These are phyloP conservation scores for Cyanoderma ruficeps DNA, from an alignment of 2,113 vertebrate species.

Conservation along the genomic window DNA sequence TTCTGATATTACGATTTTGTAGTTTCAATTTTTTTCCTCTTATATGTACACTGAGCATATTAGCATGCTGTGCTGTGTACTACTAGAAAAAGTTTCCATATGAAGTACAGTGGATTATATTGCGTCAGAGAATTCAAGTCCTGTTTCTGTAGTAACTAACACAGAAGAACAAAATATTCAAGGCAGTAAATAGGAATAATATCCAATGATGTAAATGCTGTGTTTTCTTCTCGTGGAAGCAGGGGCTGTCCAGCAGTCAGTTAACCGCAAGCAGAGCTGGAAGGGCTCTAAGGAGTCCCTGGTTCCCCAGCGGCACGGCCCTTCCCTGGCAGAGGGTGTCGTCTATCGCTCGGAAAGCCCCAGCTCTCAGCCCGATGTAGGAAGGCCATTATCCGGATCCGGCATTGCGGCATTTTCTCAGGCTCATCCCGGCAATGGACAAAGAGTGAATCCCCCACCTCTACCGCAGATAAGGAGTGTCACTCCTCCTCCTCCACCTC, in stretches of 20 bases:
- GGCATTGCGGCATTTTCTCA: slow-evolving; percentile 83
- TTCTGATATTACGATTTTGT: background rate
- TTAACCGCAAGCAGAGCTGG: slow-evolving; percentile 93
- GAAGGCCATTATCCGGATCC: slow-evolving; percentile 82
- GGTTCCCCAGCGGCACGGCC: slow-evolving; percentile 84
- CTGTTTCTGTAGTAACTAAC: background rate
- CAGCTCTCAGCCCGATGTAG: slow-evolving; percentile 82
- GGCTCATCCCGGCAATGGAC: slow-evolving; percentile 81
- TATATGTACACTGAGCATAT: background rate
- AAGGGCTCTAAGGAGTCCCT: slow-evolving; percentile 97
- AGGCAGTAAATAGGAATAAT: background rate
- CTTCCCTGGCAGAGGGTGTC: slow-evolving; percentile 82
- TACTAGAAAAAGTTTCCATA: background rate
- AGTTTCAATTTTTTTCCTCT: background rate
- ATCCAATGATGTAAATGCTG: background rate
- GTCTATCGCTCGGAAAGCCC: slow-evolving; percentile 90
- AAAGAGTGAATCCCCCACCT: slow-evolving; percentile 87
- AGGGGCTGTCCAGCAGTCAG: slow-evolving; percentile 82
- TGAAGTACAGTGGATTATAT: background rate
- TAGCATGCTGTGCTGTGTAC: background rate
- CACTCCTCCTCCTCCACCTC: slow-evolving; percentile 89
- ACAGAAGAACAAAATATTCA: background rate
- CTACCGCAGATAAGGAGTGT: slow-evolving; percentile 90
- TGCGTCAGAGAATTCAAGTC: background rate
- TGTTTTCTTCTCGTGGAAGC: slow-evolving; percentile 33